These are phyloP conservation scores for Myrmophylax atrothorax DNA, from an alignment of 2,113 vertebrate genomes.

Conservation along the genomic window DNA sequence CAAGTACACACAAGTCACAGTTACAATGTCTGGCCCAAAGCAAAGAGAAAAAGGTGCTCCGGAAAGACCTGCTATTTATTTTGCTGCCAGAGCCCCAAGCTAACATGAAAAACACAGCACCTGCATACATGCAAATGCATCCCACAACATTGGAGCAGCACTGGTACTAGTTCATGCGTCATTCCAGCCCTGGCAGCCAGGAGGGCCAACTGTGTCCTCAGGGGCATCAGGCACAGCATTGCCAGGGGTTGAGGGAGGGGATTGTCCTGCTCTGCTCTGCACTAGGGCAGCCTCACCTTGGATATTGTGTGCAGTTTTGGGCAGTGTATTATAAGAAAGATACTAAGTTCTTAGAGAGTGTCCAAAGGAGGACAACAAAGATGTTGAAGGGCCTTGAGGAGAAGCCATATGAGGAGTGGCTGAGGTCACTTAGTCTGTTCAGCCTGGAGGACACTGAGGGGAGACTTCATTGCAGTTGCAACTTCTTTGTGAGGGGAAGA, in stretches of 20 bases:
- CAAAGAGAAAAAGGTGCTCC: background rate
- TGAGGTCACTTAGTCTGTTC: background rate
- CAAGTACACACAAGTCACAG: background rate
- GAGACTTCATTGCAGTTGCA: background rate
- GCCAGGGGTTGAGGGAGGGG: background rate
- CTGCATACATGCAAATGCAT: background rate
- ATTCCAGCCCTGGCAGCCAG: background rate
- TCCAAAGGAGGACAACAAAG: background rate
- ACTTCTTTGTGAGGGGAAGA: background rate
- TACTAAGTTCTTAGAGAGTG: background rate
- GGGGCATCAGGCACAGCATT: background rate
- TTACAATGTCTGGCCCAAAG: background rate
- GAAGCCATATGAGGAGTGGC: background rate
- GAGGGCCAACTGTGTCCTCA: background rate
- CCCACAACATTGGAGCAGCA: background rate
- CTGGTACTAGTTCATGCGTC: background rate
- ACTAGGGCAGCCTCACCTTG: background rate
- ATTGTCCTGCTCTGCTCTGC: background rate
- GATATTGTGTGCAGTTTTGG: background rate
- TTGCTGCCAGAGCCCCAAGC: background rate
- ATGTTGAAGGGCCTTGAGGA: background rate
- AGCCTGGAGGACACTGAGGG: background rate
- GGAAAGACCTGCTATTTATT: background rate
- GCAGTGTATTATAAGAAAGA: background rate
- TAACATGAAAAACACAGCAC: background rate